Evolutionary conservation across 2,113 vertebrate genomes (phyloP), one percentile per base, ranked within the genome.

Genomic region (Corythornis vintsioides): DNA sequence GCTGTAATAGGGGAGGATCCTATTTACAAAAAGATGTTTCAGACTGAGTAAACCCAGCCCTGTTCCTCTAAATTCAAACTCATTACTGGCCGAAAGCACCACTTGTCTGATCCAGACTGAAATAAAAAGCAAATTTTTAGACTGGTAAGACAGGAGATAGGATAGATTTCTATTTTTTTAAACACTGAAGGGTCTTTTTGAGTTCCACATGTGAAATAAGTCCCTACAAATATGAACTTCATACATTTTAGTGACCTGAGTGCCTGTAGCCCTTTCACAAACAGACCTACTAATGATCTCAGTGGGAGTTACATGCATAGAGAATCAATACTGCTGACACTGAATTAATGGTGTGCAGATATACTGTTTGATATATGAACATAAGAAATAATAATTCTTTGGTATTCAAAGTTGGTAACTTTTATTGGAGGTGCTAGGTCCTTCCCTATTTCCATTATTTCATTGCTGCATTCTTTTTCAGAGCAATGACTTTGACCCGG

Each of bases 401-500:
- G 26, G 24, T 56, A 24, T 89, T 86, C 47, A 35, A 69, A 91
- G 65, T 35, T 11, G 55, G 8, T 42, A 85, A 75, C 78, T 91
- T 72, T 52, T 72, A 57, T 17, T 92, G 38, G 52, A 87, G 72
- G 47, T 79, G 31, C 60, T 80, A 22, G 28, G 70, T 77, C 69
- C 59, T 93, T 77, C 84, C 25, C 77, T 88, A 50, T 93, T 85
- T 63, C 21, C 40, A 80, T 50, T 50, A 31, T 48, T 95, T 89
- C 33, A 59, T 47, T 92, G 92, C 57, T 83, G 86, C 67, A 85
- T 92, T 93, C 65, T 60, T 87, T 88, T 92, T 77, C 20, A 6
- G 65, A 38, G 57, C 94, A 92, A 94, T 73, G 91, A 78, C 79
- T 95, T 93, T 48, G 91, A 96, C 93, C 95, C 76, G 89, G 85